These are phyloP conservation scores for Ommatoiulus sabulosus DNA, from an alignment of 2,888 invertebrate genomes.

Conservation along the genomic window DNA sequence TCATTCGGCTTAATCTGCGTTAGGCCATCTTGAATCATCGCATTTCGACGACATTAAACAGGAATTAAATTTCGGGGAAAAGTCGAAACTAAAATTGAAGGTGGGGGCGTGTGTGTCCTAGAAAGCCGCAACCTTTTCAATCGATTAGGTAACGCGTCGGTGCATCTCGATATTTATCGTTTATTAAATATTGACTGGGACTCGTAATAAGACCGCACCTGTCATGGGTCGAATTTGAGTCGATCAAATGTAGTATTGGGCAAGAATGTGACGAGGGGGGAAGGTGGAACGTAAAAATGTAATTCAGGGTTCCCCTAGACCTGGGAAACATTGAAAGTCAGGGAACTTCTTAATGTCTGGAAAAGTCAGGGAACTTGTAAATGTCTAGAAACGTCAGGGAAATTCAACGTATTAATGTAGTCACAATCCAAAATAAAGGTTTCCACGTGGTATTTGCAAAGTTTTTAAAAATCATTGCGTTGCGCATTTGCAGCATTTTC, in stretches of 20 bases:
- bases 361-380: no score
- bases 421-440: no score
- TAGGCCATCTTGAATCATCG: constrained; percentile 21
- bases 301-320: no score
- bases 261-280: neutral
- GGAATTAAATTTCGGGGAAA: neutral
- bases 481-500: no score
- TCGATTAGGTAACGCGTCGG: constrained; percentile 28
- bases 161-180: constrained; percentile 30
- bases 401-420: no score
- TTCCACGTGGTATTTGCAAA: no score
- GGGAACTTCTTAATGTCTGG: no score
- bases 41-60: neutral
- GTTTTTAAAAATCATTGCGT: no score
- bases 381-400: no score
- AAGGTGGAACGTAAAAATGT: no score
- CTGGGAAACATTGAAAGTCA: no score
- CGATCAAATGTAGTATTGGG: neutral
- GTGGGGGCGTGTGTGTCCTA: neutral
- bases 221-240: neutral
- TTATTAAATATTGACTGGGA: constrained; percentile 8
- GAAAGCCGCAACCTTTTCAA: neutral
- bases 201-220: constrained; percentile 8
- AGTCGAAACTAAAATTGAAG: neutral
- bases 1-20: neutral